These are phyloP conservation scores for Fragum sueziense DNA, from an alignment of 2,888 invertebrate species.

Conservation along the genomic window DNA sequence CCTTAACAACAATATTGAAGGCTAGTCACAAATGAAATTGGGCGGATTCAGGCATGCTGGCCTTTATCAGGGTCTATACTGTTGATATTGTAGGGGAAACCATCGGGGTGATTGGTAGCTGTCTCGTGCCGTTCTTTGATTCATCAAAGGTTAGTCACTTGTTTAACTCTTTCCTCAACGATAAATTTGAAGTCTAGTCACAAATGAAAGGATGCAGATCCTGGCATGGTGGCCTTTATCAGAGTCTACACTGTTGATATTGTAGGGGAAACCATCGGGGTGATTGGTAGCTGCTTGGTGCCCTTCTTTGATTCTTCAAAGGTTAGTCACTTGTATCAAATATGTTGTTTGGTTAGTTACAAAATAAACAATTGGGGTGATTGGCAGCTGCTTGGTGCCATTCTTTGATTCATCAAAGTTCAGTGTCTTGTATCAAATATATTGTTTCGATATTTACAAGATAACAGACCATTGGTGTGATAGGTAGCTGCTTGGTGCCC, in stretches of 20 bases:
- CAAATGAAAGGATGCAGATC: conserved; percentile 69
- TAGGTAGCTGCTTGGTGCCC: conserved; percentile 80
- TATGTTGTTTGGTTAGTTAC: background rate
- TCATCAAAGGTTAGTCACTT: conserved; percentile 49
- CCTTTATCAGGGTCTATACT: conserved; percentile 81
- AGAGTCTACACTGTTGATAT: conserved; percentile 81
- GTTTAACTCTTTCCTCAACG: background rate
- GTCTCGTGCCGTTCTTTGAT: conserved; percentile 76
- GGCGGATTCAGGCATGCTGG: conserved; percentile 73
- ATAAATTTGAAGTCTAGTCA: too few relatives aligned
- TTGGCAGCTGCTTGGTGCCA: conserved; percentile 80
- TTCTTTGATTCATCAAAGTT: conserved; percentile 71
- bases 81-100: conserved; percentile 77
- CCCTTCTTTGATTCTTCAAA: conserved; percentile 70
- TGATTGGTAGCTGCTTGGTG: conserved; percentile 80
- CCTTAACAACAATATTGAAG: too few relatives aligned
- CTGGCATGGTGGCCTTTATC: conserved; percentile 78
- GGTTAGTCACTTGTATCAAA: conserved; percentile 31
- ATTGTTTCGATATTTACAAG: background rate
- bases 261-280: conserved; percentile 73
- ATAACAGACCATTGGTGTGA: conserved; percentile 76
- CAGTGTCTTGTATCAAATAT: background rate
- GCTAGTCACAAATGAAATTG: too few relatives aligned
- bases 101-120: conserved; percentile 80
- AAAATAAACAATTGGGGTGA: conserved; percentile 76